Conservation (phyloP, 2,888 invertebrate genomes). For the Psylliodes chrysocephalus region DNA sequence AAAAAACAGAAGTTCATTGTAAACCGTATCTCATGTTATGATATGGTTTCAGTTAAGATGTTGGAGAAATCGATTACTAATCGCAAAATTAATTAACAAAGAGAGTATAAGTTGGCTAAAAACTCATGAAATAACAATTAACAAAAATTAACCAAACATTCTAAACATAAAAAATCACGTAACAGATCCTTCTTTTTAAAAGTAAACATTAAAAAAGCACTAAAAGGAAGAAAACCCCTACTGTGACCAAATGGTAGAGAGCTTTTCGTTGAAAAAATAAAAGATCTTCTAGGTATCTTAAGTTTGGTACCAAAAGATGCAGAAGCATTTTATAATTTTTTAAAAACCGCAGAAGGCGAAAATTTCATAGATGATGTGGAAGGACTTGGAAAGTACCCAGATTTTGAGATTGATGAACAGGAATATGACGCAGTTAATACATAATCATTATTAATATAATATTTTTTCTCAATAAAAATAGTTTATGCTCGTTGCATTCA, state of each 20-base stretch:
- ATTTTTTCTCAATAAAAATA: background rate
- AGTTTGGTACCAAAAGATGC: too few species aligned
- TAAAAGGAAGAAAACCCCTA: conserved; percentile 16
- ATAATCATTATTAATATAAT: conserved; percentile 1
- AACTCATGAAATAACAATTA: too few species aligned
- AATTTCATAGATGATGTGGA: too few species aligned
- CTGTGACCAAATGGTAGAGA: conserved; percentile 18
- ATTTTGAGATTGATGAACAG: too few species aligned
- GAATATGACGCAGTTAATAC: too few species aligned
- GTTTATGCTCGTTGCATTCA: background rate
- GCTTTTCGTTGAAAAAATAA: conserved; percentile 6
- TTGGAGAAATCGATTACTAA: conserved; percentile 35
- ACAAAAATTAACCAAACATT: too few species aligned
- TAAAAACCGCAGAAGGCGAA: conserved; percentile 10
- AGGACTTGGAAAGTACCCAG: conserved; percentile 9
- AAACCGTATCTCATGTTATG: conserved; percentile 31
- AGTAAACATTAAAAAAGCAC: conserved; percentile 25
- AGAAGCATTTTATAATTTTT: conserved; percentile 16
- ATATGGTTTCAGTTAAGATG: too few species aligned
- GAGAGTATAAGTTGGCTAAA: conserved; percentile 39
- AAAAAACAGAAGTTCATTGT: conserved; percentile 43
- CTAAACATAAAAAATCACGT: conserved; percentile 25
- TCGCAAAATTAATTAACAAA: conserved; percentile 28
- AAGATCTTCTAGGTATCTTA: conserved; percentile 18
- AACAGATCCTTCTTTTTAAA: conserved; percentile 18